Conservation (phyloP, 2,113 vertebrate genomes). For the human (Homo sapiens) region DNA sequence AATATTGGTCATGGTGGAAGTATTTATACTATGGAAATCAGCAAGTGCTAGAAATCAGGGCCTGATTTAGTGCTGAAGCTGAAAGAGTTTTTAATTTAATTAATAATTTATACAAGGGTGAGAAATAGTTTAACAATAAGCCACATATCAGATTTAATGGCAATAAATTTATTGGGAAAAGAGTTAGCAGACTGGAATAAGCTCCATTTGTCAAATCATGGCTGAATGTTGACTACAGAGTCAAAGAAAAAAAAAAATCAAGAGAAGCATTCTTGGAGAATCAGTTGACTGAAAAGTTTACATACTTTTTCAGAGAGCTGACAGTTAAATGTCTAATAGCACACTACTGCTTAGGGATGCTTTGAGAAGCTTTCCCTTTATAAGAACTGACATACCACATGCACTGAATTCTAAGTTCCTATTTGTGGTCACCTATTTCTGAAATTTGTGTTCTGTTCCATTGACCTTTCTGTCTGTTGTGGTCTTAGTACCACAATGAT, state of each 20-base stretch:
- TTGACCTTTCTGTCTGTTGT: neutral
- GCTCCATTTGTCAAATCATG: constrained; percentile 1
- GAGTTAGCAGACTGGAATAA: neutral
- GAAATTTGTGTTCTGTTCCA: neutral
- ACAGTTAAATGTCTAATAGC: neutral
- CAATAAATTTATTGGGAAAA: constrained; percentile 14
- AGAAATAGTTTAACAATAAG: constrained; percentile 39
- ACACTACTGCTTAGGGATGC: neutral
- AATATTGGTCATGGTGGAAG: neutral
- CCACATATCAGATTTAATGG: neutral
- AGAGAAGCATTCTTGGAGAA: constrained; percentile 8
- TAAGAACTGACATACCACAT: neutral
- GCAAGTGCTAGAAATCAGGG: neutral
- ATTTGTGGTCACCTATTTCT: neutral
- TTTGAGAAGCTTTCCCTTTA: neutral
- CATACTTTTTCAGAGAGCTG: neutral
- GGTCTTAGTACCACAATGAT: neutral
- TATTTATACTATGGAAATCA: neutral
- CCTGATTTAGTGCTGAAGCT: constrained; percentile 37
- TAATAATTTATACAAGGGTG: constrained; percentile 28
- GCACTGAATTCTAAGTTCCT: neutral
- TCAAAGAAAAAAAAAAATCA: constrained; percentile 6
- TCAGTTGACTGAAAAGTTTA: neutral
- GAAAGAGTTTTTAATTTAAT: neutral
- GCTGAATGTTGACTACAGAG: neutral